phyloP scores from a whole-genome alignment of 2,797 vertebrate genomes.

The Dendrocincla fuliginosa region DNA sequence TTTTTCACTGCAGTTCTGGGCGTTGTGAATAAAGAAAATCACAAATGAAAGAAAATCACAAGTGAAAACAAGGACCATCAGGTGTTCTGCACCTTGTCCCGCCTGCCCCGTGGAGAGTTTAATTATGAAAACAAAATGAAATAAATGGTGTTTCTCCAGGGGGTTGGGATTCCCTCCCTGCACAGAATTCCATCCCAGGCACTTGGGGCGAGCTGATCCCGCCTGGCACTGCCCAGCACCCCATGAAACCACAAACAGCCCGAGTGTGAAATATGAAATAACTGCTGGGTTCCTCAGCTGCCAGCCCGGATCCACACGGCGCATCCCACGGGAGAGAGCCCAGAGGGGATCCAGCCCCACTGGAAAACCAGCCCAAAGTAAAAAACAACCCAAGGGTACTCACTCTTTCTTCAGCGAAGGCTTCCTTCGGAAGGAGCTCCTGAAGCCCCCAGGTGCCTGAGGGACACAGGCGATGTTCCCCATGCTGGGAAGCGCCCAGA shows the following conservation, averaged over 20 bases:
- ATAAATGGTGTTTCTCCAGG: rapidly evolving
- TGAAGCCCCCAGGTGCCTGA: constrained; percentile 66
- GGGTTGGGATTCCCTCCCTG: not conserved
- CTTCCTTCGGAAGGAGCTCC: constrained; percentile 78
- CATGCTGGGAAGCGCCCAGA: constrained; percentile 47
- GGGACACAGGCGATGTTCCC: constrained; percentile 80
- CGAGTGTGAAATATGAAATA: not conserved
- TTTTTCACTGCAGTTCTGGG: not conserved
- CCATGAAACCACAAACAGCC: not conserved
- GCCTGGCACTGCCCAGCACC: not conserved
- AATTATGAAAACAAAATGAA: not conserved
- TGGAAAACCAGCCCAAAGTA: rapidly evolving
- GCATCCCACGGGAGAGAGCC: not conserved
- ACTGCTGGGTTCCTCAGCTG: not conserved
- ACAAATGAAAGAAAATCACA: rapidly evolving
- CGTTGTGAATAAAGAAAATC: rapidly evolving
- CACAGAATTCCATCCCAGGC: not conserved
- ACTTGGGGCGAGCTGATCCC: rapidly evolving
- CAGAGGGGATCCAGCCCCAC: rapidly evolving
- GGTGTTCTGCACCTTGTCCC: not conserved
- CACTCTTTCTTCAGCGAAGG: constrained; percentile 77
- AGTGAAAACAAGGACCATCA: not conserved
- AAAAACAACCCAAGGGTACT: not conserved
- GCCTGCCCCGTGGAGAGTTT: not conserved
- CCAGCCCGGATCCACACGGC: rapidly evolving